Conservation (phyloP, 2,888 invertebrate genomes). For the Eulithis prunata region DNA sequence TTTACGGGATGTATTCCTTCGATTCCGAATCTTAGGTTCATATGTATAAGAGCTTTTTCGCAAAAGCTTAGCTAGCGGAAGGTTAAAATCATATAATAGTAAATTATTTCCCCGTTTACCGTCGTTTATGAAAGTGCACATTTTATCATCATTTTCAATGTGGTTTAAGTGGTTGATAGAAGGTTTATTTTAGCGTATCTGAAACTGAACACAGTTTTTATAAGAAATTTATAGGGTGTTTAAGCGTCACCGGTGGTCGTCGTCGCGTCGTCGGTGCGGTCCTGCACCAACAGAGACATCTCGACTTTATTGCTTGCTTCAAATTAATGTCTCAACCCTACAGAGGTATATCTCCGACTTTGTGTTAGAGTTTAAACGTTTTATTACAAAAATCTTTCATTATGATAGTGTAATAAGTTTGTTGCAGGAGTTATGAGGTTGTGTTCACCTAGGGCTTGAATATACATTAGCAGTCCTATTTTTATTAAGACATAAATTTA, state of each 20-base stretch:
- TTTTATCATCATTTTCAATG: constrained; percentile 55
- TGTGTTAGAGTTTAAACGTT: constrained; percentile 75
- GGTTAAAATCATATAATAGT: constrained; percentile 75
- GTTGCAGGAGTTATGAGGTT: too few species aligned
- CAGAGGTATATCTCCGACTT: constrained; percentile 73
- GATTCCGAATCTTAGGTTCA: constrained; percentile 55
- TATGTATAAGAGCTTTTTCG: constrained; percentile 62
- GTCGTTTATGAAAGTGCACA: constrained; percentile 71
- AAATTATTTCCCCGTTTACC: constrained; percentile 78
- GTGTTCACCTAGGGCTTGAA: too few species aligned
- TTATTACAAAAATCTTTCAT: constrained; percentile 58
- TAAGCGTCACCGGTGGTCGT: constrained; percentile 60
- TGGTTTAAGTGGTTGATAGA: constrained; percentile 54
- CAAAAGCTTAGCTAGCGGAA: constrained; percentile 53
- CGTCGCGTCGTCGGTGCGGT: constrained; percentile 36
- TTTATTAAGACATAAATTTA: too few species aligned
- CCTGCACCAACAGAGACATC: constrained; percentile 63
- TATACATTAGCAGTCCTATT: too few species aligned
- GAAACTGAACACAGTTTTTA: constrained; percentile 63
- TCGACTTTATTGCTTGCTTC: constrained; percentile 80
- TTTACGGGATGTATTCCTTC: constrained; percentile 51
- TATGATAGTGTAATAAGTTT: not conserved
- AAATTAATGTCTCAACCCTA: constrained; percentile 81
- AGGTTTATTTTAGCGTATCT: constrained; percentile 65
- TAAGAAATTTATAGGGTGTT: constrained; percentile 76